phyloP scores from a whole-genome alignment of 2,113 vertebrate genomes.

The Dipodomys stephensi region DNA sequence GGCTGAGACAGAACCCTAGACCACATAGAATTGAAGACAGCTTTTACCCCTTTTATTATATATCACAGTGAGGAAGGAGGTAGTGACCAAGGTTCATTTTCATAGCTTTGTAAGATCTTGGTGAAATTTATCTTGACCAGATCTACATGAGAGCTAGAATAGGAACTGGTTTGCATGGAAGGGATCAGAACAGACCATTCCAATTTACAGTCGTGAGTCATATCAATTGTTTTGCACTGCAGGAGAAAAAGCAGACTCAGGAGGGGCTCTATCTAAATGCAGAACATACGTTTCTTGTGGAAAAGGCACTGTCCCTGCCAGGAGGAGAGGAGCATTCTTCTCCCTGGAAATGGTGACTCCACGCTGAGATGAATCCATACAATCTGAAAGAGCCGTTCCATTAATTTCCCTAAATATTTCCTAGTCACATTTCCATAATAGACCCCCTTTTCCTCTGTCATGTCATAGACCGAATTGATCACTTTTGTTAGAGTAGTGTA shows the following conservation, averaged over 20 bases:
- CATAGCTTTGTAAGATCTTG: background rate
- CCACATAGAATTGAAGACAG: background rate
- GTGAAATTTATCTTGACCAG: background rate
- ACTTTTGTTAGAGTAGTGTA: background rate
- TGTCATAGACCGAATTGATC: background rate
- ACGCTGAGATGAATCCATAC: background rate
- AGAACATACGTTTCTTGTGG: background rate
- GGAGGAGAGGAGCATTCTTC: background rate
- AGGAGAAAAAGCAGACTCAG: background rate
- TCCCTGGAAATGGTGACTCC: background rate
- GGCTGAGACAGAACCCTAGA: background rate
- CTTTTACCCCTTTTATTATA: background rate
- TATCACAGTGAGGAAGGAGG: background rate
- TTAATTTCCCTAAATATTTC: background rate
- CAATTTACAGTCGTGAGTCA: background rate
- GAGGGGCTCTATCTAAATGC: background rate
- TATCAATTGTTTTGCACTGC: background rate
- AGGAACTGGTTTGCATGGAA: background rate
- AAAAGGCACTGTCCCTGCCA: background rate
- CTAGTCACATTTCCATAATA: background rate
- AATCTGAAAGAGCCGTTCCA: background rate
- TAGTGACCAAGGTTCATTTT: background rate
- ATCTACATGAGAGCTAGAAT: background rate
- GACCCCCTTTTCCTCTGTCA: background rate
- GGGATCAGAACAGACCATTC: background rate